Evolutionary conservation across 1,140 invertebrate genomes (phyloP).

Genomic region (Nasonia giraulti): DNA sequence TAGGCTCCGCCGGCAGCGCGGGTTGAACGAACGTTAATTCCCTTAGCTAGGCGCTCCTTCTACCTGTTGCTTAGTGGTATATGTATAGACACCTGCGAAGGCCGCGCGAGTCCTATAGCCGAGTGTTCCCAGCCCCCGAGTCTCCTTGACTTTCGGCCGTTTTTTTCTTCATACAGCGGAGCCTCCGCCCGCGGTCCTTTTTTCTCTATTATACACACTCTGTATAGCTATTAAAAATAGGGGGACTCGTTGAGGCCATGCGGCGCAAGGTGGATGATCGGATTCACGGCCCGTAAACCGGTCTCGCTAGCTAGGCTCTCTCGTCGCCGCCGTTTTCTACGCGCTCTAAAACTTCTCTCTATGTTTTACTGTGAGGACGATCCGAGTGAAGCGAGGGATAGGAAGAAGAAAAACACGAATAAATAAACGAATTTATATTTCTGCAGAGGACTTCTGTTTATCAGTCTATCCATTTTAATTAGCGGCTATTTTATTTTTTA

Average conservation of each 20-base stretch:
- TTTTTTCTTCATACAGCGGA: neutral
- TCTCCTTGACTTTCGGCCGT: neutral
- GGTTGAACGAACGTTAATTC: constrained; percentile 67
- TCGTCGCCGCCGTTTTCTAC: too few species aligned
- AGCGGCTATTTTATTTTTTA: too few species aligned
- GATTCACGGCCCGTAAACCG: neutral
- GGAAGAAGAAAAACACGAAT: too few species aligned
- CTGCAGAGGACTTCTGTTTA: too few species aligned
- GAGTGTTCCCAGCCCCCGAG: too few species aligned
- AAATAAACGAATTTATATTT: too few species aligned
- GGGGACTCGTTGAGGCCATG: neutral
- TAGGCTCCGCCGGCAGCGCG: neutral
- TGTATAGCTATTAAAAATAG: neutral
- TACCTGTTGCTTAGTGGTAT: constrained; percentile 39
- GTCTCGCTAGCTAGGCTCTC: neutral
- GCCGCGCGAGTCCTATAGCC: too few species aligned
- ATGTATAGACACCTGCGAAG: neutral
- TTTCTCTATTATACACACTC: too few species aligned
- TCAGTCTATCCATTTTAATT: too few species aligned
- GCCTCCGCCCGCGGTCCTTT: neutral
- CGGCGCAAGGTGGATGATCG: neutral
- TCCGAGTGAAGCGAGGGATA: too few species aligned
- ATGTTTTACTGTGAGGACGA: too few species aligned
- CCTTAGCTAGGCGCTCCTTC: neutral
- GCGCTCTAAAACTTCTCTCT: too few species aligned